Percentiles rank a stretch among this genome's conserved stretches.
phyloP scores from a whole-genome alignment of 1,140 invertebrate genomes.

The Drosophila novamexicana region DNA sequence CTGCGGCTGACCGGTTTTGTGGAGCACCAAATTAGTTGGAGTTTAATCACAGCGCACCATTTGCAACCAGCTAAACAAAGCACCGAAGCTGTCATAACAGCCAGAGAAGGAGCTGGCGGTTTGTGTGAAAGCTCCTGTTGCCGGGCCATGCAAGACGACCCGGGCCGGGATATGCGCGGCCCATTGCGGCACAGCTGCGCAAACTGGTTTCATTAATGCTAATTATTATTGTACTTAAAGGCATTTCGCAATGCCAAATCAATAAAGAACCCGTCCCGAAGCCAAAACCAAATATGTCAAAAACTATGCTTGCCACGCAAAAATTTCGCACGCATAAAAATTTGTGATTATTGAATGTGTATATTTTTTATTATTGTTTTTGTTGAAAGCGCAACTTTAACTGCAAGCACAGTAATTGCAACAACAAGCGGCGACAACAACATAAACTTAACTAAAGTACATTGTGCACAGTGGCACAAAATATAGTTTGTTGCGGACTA shows the following conservation, averaged over 20 bases:
- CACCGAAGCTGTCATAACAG: constrained; percentile 62
- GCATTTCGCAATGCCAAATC: background rate
- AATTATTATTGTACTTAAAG: constrained; percentile 66
- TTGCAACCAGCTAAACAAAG: constrained; percentile 36
- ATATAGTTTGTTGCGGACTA: too few relatives aligned
- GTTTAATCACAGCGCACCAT: constrained; percentile 65
- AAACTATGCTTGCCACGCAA: constrained; percentile 47
- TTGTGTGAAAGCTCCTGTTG: background rate
- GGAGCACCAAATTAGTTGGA: constrained; percentile 75
- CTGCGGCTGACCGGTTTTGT: constrained; percentile 59
- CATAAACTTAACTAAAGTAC: constrained; percentile 10
- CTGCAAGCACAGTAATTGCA: constrained; percentile 29
- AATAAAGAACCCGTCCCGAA: background rate
- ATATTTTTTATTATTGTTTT: constrained; percentile 53
- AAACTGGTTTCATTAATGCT: constrained; percentile 46
- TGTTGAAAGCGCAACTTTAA: constrained; percentile 26
- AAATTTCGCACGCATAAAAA: constrained; percentile 71
- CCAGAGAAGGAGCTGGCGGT: constrained; percentile 4
- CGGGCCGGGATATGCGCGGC: background rate
- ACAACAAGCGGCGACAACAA: constrained; percentile 20
- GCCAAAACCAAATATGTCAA: constrained; percentile 33
- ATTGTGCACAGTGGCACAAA: constrained; percentile 17
- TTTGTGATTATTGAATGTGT: constrained; percentile 72
- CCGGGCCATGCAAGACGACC: background rate
- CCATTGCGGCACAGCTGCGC: constrained; percentile 31